These are phyloP conservation scores for Chymomyza costata DNA, from an alignment of 1,140 invertebrate genomes.

Conservation along the genomic window DNA sequence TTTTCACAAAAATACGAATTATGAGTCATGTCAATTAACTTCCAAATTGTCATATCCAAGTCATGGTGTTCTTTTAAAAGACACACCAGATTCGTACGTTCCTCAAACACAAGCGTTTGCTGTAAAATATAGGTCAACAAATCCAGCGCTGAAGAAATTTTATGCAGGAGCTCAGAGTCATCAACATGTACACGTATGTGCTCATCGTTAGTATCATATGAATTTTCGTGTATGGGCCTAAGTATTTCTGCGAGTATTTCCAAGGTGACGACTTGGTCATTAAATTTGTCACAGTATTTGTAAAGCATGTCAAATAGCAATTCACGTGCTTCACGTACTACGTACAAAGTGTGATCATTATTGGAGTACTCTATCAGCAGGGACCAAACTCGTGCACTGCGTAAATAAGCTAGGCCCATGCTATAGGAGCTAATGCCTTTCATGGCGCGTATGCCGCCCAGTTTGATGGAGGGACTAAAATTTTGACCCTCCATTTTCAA, in stretches of 20 bases:
- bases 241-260: constrained; percentile 76
- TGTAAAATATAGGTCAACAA: constrained; percentile 74
- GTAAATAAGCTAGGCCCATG: constrained; percentile 78
- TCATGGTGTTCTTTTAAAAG: constrained; percentile 53
- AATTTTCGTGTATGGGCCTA: constrained; percentile 76
- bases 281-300: constrained; percentile 75
- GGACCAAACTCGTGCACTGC: constrained; percentile 77
- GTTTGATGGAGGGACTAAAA: constrained; percentile 78
- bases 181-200: constrained; percentile 73
- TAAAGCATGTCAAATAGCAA: constrained; percentile 78
- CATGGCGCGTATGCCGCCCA: constrained; percentile 79
- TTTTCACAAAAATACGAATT: constrained; percentile 50
- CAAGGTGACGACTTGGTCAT: constrained; percentile 75
- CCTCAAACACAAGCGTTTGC: constrained; percentile 58
- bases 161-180: constrained; percentile 77
- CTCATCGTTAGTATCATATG: constrained; percentile 49
- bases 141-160: constrained; percentile 77
- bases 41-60: constrained; percentile 65
- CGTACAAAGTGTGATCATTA: constrained; percentile 80
- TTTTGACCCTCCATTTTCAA: constrained; percentile 31
- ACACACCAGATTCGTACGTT: constrained; percentile 49
- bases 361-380: constrained; percentile 78
- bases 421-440: constrained; percentile 76
- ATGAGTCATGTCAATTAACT: constrained; percentile 61
- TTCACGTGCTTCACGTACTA: constrained; percentile 78